phyloP scores from a whole-genome alignment of 2,888 invertebrate species.

The Lottia scabra region DNA sequence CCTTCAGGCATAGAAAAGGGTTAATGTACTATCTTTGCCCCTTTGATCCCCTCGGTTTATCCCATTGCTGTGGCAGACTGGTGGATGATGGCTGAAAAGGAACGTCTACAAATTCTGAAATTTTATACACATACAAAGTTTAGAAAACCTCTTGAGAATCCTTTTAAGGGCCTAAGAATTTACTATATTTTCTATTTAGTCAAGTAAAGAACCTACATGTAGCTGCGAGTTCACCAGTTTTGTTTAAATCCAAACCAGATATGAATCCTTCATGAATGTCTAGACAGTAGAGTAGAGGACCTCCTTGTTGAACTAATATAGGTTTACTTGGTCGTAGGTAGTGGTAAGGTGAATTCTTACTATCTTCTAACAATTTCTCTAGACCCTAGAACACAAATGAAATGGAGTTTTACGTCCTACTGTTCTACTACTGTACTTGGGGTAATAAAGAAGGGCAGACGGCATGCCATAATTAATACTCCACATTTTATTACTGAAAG shows the following conservation, averaged over 20 bases:
- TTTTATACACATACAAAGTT: too few species aligned
- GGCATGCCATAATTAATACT: too few species aligned
- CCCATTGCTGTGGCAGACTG: not conserved
- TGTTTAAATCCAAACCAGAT: conserved; percentile 42
- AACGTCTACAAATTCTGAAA: not conserved
- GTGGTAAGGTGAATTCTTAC: conserved; percentile 32
- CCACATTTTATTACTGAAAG: too few species aligned
- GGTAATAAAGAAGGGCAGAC: too few species aligned
- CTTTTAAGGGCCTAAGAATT: too few species aligned
- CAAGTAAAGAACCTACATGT: conserved; percentile 35
- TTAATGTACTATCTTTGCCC: not conserved
- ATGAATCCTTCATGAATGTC: conserved; percentile 50
- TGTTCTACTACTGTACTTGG: too few species aligned
- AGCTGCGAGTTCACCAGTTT: conserved; percentile 41
- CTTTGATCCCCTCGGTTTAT: not conserved
- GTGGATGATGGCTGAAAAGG: not conserved
- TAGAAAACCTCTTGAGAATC: too few species aligned
- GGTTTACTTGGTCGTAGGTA: conserved; percentile 44
- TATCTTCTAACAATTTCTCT: conserved; percentile 35
- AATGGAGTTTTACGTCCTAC: too few species aligned
- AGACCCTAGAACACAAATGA: too few species aligned
- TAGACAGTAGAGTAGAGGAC: conserved; percentile 51
- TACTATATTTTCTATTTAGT: too few species aligned
- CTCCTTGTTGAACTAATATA: conserved; percentile 51
- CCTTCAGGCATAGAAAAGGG: too few species aligned